These are phyloP conservation scores for Cochlearius cochlearius DNA, from an alignment of 2,113 vertebrate genomes.

Conservation along the genomic window DNA sequence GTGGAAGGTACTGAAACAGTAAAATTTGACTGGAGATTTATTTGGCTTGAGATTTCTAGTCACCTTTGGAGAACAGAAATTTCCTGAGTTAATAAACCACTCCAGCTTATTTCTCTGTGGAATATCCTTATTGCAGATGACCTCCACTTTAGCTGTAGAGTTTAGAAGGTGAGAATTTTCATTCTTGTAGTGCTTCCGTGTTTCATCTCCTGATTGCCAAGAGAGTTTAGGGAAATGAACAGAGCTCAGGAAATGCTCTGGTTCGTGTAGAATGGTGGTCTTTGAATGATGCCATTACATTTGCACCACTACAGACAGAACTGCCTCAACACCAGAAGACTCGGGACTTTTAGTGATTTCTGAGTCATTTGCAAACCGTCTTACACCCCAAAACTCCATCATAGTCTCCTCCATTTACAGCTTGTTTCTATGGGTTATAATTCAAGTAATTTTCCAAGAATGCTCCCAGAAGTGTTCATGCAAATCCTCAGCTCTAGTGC, in stretches of 20 bases:
- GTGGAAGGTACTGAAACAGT: not conserved
- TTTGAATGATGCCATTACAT: not conserved
- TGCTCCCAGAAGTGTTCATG: not conserved
- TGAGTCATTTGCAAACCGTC: not conserved
- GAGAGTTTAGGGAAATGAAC: not conserved
- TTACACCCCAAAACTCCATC: not conserved
- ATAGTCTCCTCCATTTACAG: not conserved
- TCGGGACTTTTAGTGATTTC: not conserved
- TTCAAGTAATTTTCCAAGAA: not conserved
- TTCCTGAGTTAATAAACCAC: not conserved
- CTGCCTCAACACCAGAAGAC: not conserved
- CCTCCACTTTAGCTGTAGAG: not conserved
- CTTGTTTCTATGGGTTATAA: not conserved
- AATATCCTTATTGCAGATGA: not conserved
- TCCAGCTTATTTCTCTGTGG: not conserved
- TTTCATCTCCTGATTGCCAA: not conserved
- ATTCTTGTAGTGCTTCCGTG: not conserved
- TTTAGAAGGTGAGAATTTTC: not conserved
- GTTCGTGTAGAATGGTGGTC: not conserved
- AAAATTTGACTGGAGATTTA: not conserved
- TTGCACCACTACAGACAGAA: not conserved
- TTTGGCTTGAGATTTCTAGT: not conserved
- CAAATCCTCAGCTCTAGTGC: fast-evolving
- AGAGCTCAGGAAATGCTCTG: not conserved
- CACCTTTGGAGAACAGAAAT: not conserved